Evolutionary conservation across 2,888 invertebrate genomes (phyloP).

Genomic region (Epicampocera succincta): DNA sequence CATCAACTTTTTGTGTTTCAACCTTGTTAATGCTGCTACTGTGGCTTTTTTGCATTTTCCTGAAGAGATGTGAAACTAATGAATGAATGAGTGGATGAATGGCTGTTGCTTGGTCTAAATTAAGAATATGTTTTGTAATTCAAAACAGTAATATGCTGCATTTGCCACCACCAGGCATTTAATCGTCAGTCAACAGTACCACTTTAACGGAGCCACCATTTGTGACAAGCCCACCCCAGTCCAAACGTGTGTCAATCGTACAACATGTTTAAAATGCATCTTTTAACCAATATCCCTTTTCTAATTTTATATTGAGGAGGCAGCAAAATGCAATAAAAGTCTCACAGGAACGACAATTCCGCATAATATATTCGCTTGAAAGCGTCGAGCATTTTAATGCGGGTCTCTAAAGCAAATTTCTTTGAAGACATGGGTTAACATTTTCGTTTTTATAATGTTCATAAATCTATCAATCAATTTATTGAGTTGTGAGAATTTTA

Average conservation of each 20-base stretch:
- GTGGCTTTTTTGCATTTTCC: conserved; percentile 41
- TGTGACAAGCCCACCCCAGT: conserved; percentile 6
- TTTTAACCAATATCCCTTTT: too few relatives aligned
- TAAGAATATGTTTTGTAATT: conserved; percentile 36
- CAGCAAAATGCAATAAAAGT: too few relatives aligned
- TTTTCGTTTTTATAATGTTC: too few relatives aligned
- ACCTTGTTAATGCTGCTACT: conserved; percentile 45
- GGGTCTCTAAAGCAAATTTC: too few relatives aligned
- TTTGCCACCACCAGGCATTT: conserved; percentile 32
- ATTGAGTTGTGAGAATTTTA: too few relatives aligned
- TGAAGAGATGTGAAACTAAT: conserved; percentile 42
- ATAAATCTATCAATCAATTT: too few relatives aligned
- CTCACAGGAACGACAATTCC: too few relatives aligned
- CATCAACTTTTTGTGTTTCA: conserved; percentile 58
- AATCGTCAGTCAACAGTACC: conserved; percentile 38
- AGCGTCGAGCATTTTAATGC: too few relatives aligned
- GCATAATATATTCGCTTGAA: too few relatives aligned
- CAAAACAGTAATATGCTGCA: conserved; percentile 40
- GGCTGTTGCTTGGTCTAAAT: conserved; percentile 11
- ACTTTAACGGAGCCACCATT: conserved; percentile 41
- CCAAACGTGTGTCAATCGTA: background rate
- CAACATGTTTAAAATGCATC: too few relatives aligned
- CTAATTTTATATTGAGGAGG: too few relatives aligned
- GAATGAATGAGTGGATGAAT: conserved; percentile 44
- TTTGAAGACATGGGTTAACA: too few relatives aligned